phyloP scores from a whole-genome alignment of 2,888 invertebrate species.

The Neoitamus cyanurus region DNA sequence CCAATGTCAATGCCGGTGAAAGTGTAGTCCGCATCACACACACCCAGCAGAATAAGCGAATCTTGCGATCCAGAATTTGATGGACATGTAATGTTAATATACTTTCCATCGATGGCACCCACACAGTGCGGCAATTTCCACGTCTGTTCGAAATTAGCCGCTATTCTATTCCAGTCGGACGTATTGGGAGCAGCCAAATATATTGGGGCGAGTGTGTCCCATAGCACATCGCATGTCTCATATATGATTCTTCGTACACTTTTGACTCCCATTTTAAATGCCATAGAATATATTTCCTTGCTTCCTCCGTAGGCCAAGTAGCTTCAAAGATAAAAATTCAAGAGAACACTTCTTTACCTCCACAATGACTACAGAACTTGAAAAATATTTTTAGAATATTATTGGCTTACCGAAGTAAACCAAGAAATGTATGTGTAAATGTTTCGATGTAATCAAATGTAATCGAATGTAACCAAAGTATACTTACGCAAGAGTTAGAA shows the following conservation, averaged over 20 bases:
- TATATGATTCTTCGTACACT: background rate
- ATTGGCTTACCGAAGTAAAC: too few species aligned
- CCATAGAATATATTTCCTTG: background rate
- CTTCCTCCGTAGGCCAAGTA: conserved; percentile 3
- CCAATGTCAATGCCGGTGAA: too few species aligned
- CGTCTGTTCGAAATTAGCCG: background rate
- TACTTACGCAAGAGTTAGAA: too few species aligned
- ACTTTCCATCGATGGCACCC: background rate
- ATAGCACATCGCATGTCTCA: background rate
- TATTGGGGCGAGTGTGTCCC: background rate
- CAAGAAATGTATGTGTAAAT: too few species aligned
- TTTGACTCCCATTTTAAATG: background rate
- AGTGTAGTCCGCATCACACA: too few species aligned
- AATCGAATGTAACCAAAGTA: too few species aligned
- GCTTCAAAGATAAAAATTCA: background rate
- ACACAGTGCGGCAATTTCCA: background rate
- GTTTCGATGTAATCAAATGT: too few species aligned
- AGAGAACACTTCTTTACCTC: too few species aligned
- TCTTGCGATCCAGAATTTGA: background rate
- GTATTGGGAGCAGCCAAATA: background rate
- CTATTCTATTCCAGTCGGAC: background rate
- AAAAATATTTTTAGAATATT: too few species aligned
- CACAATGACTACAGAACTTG: too few species aligned
- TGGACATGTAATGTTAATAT: background rate
- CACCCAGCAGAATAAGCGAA: too few species aligned